Base-by-base conservation (phyloP, 2,113 vertebrate genomes). In the Alethe castanea region DNA sequence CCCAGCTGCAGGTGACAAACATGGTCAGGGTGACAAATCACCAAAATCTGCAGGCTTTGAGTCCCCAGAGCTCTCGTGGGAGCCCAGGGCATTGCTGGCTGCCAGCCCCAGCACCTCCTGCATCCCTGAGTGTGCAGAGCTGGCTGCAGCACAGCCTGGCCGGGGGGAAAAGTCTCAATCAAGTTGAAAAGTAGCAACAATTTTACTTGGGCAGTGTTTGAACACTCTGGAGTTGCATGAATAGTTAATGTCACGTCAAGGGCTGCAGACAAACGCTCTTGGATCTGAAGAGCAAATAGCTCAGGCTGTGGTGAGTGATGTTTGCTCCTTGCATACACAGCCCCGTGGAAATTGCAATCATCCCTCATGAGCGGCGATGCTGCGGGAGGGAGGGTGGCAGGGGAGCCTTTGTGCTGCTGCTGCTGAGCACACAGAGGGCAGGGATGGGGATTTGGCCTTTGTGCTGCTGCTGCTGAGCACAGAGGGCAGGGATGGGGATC, bases 1-100 rank as follows among this genome's bases (percentile, higher is more conserved):
- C 96, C 88, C 84, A 86, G 95, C 96, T 90, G 86, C 88, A 48
- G 90, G 94, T 97, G 97, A 97, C 97, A 97, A 93, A 98, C 94
- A 87, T 77, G 96, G 92, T 97, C 96, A 95, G 95, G 87, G 97
- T 98, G 97, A 98, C 97, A 97, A 96, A 98, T 97, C 97, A 96
- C 97, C 98, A 97, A 97, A 95, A 94, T 92, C 95, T 95, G 96
- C 97, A 95, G 96, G 97, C n/a, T 23, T 84, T 97, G 96, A 98
- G 97, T 91, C 87, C 94, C 97, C 97, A 96, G 94, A 91, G 92
- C 96, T 91, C 88, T 86, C 95, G 94, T 95, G 97, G 97, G 95
- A 97, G 61, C 77, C 52, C 59, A 23, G 24, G 93, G 86, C 52
- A 53, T 3, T 2, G 19, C 91, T 95, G 61, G 81, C 96, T 96